Base-by-base conservation (phyloP, 2,797 vertebrate species). In the Helostoma temminkii region DNA sequence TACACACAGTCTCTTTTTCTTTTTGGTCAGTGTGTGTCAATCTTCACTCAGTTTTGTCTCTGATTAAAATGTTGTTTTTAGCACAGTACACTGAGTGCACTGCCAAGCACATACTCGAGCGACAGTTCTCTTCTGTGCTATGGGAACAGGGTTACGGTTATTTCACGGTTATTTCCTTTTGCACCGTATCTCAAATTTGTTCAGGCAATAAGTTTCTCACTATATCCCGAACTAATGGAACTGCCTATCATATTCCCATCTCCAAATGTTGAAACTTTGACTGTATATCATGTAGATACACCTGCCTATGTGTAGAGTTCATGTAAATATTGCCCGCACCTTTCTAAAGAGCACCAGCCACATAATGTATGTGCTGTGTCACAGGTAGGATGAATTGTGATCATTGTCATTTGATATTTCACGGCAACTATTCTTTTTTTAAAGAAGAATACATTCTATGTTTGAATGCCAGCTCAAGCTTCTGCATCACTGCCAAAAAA, bases 311-410 rank as follows among this genome's bases (percentile, higher is more conserved):
- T 18, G 42, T 54, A 18, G 41, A 62, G 59, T 56, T 68, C 61
- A 75, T 72, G 62, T 83, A 71, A 73, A 53, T 60, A 59, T 52
- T 56, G 49, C 71, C 65, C 57, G 70, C 79, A 82, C 54, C 56
- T 77, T 59, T 62, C 54, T 60, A 79, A 81, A 83, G 71, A 71
- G 72, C 70, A 69, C 71, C 70, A 74, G 73, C 81, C 79, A 78
- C 63, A 72, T 74, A 72, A 67, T 76, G 69, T 7, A 18, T 58
- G 53, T 3, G 46, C 53, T 16, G 34, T 53, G 54, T 73, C 68
- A 67, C 50, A 46, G 56, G 30, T 59, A 57, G 64, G 45, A 37
- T 67, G 57, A 75, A 57, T 71, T 72, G 74, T 59, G 54, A 71
- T 71, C 54, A 64, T 18, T 72, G 59, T 42, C 59, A 36, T 67